A percentile compares a stretch with the other conserved stretches of the same genome.
Evolutionary conservation across 2,797 vertebrate genomes (phyloP).

Genomic region (Jordanella pulchra): DNA sequence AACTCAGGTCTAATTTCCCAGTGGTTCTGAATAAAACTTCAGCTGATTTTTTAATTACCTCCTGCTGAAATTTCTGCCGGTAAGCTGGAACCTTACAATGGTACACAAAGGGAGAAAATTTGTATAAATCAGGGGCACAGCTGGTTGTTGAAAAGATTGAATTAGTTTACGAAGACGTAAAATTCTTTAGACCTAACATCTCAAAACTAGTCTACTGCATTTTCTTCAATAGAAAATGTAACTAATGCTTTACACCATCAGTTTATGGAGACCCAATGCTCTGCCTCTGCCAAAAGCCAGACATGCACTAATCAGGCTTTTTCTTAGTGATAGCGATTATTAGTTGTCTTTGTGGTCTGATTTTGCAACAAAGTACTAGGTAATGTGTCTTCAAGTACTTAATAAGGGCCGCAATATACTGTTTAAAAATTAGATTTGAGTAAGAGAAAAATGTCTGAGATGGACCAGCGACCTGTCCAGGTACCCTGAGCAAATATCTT

Average conservation of each 20-base stretch:
- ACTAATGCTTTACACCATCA: background rate
- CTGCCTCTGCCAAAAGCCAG: background rate
- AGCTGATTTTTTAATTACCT: slow-evolving; percentile 21
- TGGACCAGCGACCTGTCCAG: too few species aligned
- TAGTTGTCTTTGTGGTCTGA: background rate
- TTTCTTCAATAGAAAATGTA: background rate
- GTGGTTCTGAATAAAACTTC: slow-evolving; percentile 40
- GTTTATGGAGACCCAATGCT: background rate
- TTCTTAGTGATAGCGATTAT: background rate
- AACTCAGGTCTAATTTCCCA: slow-evolving; percentile 54
- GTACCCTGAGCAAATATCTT: too few species aligned
- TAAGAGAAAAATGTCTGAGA: too few species aligned
- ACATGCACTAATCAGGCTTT: background rate
- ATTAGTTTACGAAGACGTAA: background rate
- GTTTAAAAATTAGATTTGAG: too few species aligned
- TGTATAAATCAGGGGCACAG: background rate
- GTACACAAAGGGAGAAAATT: slow-evolving; percentile 10
- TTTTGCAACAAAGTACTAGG: too few species aligned
- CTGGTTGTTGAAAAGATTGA: background rate
- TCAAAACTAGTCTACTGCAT: background rate
- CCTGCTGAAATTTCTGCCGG: slow-evolving; percentile 12
- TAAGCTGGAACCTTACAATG: slow-evolving; percentile 7
- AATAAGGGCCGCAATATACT: too few species aligned
- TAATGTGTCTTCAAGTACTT: too few species aligned
- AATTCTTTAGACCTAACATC: background rate